phyloP scores from a whole-genome alignment of 2,113 vertebrate species.

The Pionites leucogaster region DNA sequence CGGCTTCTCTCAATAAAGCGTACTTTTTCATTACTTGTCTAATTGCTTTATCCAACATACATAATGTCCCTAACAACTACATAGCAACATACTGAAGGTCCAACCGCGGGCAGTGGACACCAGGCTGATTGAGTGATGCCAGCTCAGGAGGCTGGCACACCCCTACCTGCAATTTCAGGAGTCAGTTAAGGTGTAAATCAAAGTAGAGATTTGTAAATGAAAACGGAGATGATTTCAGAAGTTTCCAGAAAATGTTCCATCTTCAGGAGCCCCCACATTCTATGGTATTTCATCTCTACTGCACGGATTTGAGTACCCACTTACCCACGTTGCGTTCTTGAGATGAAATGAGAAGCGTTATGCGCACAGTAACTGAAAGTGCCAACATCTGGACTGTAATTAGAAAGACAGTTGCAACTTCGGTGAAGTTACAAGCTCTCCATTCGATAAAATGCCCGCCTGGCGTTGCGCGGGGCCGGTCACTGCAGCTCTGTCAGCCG shows the following conservation, averaged over 20 bases:
- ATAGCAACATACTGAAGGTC: background rate
- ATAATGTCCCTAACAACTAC: background rate
- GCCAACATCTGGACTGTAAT: background rate
- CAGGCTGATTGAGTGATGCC: background rate
- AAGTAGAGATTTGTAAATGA: background rate
- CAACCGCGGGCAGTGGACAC: too few species aligned
- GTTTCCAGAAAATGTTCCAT: background rate
- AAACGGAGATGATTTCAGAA: background rate
- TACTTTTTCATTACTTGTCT: background rate
- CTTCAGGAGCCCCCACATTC: background rate
- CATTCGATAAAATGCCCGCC: accelerated
- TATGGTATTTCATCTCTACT: background rate
- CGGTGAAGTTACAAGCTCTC: background rate
- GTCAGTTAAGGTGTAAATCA: background rate
- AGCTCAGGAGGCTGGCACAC: background rate
- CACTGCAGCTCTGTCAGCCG: background rate
- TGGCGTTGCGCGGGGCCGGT: background rate
- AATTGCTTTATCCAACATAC: background rate
- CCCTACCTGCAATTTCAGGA: accelerated
- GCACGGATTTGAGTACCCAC: background rate
- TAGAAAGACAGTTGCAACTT: background rate
- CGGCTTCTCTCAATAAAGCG: background rate
- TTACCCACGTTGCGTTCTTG: background rate
- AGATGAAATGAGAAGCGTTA: background rate
- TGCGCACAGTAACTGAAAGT: background rate